Evolutionary conservation across 2,797 vertebrate species (phyloP).

Genomic region (Malacoctenus gilli): DNA sequence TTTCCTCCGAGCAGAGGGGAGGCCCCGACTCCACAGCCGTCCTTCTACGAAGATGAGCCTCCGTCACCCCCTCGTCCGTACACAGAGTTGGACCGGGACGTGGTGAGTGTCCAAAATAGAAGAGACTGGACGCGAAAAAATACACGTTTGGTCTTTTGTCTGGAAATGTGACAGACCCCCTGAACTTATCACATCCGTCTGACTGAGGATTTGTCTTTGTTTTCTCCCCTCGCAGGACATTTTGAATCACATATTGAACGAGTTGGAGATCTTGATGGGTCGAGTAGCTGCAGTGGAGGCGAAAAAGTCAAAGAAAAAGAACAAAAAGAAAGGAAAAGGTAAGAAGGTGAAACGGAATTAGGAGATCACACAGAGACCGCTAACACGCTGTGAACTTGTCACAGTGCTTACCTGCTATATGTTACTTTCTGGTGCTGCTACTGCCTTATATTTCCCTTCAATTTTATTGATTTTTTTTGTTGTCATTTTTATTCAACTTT

Average conservation of each 20-base stretch:
- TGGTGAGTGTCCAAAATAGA: slow-evolving; percentile 65
- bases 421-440: no score
- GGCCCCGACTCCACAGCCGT: slow-evolving; percentile 15
- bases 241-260: slow-evolving; percentile 78
- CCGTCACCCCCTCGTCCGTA: slow-evolving; percentile 29
- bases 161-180: no score
- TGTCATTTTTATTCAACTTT: neutral
- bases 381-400: no score
- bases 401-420: no score
- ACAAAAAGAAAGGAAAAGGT: slow-evolving; percentile 75
- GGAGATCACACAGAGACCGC: no score
- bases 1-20: slow-evolving; percentile 18
- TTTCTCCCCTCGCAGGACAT: slow-evolving; percentile 72
- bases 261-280: slow-evolving; percentile 77
- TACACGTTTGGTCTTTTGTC: no score
- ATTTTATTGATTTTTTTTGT: no score
- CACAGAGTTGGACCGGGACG: slow-evolving; percentile 75
- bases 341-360: neutral
- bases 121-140: no score
- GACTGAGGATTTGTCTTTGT: neutral
- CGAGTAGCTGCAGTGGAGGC: slow-evolving; percentile 49
- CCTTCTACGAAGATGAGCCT: slow-evolving; percentile 3
- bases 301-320: slow-evolving; percentile 70
- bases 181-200: no score
- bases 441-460: no score